Conservation (phyloP, 2,888 invertebrate species). For the Megalurothrips usitatus region DNA sequence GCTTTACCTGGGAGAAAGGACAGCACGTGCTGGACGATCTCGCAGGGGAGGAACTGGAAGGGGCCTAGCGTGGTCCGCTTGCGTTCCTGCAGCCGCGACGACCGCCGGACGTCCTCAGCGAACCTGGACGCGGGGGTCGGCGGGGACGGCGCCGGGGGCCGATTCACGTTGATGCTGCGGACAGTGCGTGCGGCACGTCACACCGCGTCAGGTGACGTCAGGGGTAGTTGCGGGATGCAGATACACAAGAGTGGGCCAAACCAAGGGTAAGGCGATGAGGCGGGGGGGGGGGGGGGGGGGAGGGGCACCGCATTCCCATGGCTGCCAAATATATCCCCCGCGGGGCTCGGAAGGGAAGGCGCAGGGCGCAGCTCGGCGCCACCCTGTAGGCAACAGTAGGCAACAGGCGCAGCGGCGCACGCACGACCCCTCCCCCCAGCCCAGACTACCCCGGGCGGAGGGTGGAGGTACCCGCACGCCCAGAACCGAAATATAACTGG, state of each 20-base stretch:
- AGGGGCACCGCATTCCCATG: too few species aligned
- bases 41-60: background rate
- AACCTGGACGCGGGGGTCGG: background rate
- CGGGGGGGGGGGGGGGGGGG: too few species aligned
- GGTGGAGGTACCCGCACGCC: background rate
- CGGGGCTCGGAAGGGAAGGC: too few species aligned
- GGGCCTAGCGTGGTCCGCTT: background rate
- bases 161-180: too few species aligned
- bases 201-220: too few species aligned
- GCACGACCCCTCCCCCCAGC: background rate
- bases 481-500: constrained; percentile 18
- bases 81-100: background rate
- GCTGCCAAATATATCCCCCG: too few species aligned
- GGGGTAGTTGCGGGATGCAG: too few species aligned
- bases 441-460: background rate
- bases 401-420: background rate
- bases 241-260: too few species aligned
- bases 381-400: background rate
- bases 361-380: too few species aligned
- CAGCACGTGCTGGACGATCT: background rate
- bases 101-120: background rate
- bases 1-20: background rate
- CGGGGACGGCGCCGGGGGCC: background rate
- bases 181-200: too few species aligned
- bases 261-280: too few species aligned